These are phyloP conservation scores for Morone saxatilis DNA, from an alignment of 2,113 vertebrate genomes.

Conservation along the genomic window DNA sequence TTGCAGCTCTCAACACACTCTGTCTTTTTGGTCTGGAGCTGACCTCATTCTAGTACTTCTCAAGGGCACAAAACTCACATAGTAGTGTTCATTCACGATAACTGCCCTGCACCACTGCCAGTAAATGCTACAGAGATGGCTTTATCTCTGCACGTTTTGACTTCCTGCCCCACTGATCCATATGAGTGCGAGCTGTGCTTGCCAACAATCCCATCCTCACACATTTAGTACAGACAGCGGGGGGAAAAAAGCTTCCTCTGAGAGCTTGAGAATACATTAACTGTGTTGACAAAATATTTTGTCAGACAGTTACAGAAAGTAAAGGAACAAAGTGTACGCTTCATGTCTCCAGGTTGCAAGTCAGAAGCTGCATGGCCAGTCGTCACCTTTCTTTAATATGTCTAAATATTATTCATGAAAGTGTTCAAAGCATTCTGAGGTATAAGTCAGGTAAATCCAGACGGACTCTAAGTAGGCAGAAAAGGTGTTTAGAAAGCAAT, in stretches of 20 bases:
- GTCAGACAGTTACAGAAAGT: background rate
- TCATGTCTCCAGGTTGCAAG: slow-evolving; percentile 15
- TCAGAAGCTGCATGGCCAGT: slow-evolving; percentile 13
- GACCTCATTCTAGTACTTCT: background rate
- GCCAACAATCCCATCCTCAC: slow-evolving; percentile 46
- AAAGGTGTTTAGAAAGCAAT: slow-evolving; percentile 44
- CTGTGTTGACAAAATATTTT: slow-evolving; percentile 40
- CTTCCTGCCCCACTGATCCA: slow-evolving; percentile 49
- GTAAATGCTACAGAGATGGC: slow-evolving; percentile 41
- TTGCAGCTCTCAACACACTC: background rate
- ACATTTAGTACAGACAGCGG: slow-evolving; percentile 19
- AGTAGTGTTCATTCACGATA: slow-evolving; percentile 42
- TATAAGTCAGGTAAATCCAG: slow-evolving; percentile 57
- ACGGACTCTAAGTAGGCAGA: slow-evolving; percentile 63
- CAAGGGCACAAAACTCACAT: slow-evolving; percentile 14
- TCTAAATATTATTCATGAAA: slow-evolving; percentile 72
- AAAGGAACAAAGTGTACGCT: slow-evolving; percentile 34
- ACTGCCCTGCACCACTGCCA: slow-evolving; percentile 20
- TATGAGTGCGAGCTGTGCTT: slow-evolving; percentile 13
- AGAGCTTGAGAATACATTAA: slow-evolving; percentile 47
- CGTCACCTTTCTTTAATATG: slow-evolving; percentile 43
- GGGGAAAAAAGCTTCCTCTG: slow-evolving; percentile 38
- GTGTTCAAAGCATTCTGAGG: slow-evolving; percentile 53
- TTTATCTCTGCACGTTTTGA: slow-evolving; percentile 43
- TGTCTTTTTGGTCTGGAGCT: background rate